phyloP scores from a whole-genome alignment of 1,140 invertebrate species.

The Bombus sibiricus region DNA sequence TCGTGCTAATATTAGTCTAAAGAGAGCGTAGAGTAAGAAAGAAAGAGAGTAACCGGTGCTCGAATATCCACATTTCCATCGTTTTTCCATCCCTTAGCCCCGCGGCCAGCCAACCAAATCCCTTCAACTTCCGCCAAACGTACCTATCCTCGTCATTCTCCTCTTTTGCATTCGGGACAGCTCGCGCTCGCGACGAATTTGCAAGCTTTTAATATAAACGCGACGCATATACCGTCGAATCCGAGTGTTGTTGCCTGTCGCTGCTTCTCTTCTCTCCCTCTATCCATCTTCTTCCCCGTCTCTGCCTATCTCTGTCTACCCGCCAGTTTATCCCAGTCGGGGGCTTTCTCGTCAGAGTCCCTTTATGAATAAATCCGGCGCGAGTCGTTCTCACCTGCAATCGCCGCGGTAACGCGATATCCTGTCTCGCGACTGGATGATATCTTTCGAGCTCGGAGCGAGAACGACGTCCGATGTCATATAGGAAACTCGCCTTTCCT shows the following conservation, averaged over 20 bases:
- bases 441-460: slow-evolving; percentile 28
- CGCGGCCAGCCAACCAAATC: background rate
- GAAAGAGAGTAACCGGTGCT: background rate
- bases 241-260: slow-evolving; percentile 62
- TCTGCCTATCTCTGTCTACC: slow-evolving; percentile 27
- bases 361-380: slow-evolving; percentile 69
- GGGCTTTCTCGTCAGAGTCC: slow-evolving; percentile 46
- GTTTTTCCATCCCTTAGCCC: slow-evolving; percentile 58
- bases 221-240: slow-evolving; percentile 66
- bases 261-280: background rate
- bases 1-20: slow-evolving; percentile 57
- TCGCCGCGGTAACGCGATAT: slow-evolving; percentile 63
- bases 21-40: background rate
- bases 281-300: background rate
- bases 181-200: slow-evolving; percentile 66
- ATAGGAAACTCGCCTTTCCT: slow-evolving; percentile 15
- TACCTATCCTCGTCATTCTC: slow-evolving; percentile 54
- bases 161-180: slow-evolving; percentile 68
- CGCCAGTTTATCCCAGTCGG: slow-evolving; percentile 40
- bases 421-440: slow-evolving; percentile 48
- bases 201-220: slow-evolving; percentile 73
- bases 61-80: slow-evolving; percentile 63
- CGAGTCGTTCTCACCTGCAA: slow-evolving; percentile 64
- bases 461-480: slow-evolving; percentile 45
- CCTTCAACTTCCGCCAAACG: slow-evolving; percentile 20